Evolutionary conservation across 1,140 invertebrate species (phyloP).

Genomic region (Andricus grossulariae): DNA sequence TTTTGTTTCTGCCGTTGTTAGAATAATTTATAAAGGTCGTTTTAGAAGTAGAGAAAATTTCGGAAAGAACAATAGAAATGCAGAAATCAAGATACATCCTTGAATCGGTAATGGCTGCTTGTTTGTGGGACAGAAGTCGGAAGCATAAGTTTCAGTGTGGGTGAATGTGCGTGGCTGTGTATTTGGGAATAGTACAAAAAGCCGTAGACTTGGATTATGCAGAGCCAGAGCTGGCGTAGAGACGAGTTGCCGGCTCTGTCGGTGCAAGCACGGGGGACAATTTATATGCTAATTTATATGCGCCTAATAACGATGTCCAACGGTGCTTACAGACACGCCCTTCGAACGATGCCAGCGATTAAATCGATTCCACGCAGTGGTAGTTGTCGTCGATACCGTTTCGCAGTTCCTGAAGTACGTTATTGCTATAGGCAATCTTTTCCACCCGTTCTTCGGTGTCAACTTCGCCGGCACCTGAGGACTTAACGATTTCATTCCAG

Average conservation of each 20-base stretch:
- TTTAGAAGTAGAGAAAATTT: conserved; percentile 30
- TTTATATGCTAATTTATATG: conserved; percentile 77
- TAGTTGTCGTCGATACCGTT: conserved; percentile 53
- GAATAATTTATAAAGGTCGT: conserved; percentile 11
- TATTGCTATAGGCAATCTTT: conserved; percentile 16
- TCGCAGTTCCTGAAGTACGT: conserved; percentile 22
- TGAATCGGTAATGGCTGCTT: conserved; percentile 66
- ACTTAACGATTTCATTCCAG: background rate
- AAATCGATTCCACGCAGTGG: conserved; percentile 54
- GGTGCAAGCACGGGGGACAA: conserved; percentile 61
- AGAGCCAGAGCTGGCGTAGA: conserved; percentile 57
- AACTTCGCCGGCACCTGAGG: background rate
- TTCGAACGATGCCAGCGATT: conserved; percentile 61
- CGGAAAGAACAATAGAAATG: conserved; percentile 41
- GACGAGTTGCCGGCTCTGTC: conserved; percentile 46
- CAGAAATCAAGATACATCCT: conserved; percentile 58
- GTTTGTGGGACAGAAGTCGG: conserved; percentile 55
- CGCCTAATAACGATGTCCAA: conserved; percentile 76
- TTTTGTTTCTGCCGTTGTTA: conserved; percentile 25
- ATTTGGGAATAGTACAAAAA: conserved; percentile 54
- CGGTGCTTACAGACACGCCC: conserved; percentile 73
- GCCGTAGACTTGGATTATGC: conserved; percentile 69
- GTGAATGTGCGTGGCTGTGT: conserved; percentile 47
- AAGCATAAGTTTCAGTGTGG: conserved; percentile 36
- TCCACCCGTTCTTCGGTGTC: background rate